Conservation (phyloP, 1,140 invertebrate genomes). For the Chionoecetes opilio region DNA sequence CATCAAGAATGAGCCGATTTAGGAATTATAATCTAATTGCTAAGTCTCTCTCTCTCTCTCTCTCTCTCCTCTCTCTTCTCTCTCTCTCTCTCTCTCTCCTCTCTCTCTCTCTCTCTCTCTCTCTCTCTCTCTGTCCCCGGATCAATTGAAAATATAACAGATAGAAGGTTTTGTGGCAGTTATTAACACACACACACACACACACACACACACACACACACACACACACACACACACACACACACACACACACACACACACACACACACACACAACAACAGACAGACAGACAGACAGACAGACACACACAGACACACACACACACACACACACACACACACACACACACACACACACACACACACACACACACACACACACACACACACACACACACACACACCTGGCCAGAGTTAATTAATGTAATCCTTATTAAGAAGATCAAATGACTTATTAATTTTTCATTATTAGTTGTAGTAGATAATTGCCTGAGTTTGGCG, state of each 20-base stretch:
- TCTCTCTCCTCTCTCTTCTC: too few relatives aligned
- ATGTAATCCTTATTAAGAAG: conserved; percentile 21
- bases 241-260: conserved; percentile 56
- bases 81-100: too few relatives aligned
- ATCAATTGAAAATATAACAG: too few relatives aligned
- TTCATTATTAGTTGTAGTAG: conserved; percentile 1
- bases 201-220: background rate
- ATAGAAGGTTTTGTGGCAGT: too few relatives aligned
- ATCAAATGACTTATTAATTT: conserved; percentile 12
- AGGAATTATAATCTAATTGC: too few relatives aligned
- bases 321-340: background rate
- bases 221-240: conserved; percentile 55
- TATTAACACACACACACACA: background rate
- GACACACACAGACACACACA: background rate
- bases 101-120: too few relatives aligned
- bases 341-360: conserved; percentile 55
- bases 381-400: conserved; percentile 48
- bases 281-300: too few relatives aligned
- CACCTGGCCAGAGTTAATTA: background rate
- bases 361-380: conserved; percentile 56
- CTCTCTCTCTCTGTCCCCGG: too few relatives aligned
- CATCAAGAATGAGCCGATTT: too few relatives aligned
- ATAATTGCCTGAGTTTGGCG: background rate
- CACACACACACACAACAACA: conserved; percentile 45
- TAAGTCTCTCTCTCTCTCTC: too few relatives aligned